Evolutionary conservation across 2,888 invertebrate species (phyloP).

Genomic region (Leucophenga montana): DNA sequence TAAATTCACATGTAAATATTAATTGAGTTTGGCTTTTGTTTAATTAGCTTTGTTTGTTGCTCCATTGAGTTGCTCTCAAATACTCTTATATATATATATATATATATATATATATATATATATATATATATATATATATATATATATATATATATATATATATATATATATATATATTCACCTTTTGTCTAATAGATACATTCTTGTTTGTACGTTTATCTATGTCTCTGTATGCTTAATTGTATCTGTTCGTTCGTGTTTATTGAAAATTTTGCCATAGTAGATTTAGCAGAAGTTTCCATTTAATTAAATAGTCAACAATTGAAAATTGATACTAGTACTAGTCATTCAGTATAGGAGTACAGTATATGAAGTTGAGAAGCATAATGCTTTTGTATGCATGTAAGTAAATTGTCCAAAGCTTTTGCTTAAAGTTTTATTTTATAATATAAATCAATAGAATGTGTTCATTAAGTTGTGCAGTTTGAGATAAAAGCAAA

Average conservation of each 20-base stretch:
- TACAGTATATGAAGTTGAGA: no score
- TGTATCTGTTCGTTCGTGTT: slow-evolving; percentile 7
- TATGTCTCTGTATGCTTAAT: neutral
- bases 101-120: slow-evolving; percentile 20
- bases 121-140: slow-evolving; percentile 26
- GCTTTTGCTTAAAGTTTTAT: no score
- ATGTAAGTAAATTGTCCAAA: no score
- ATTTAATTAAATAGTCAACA: slow-evolving; percentile 29
- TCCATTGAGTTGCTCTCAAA: slow-evolving; percentile 22
- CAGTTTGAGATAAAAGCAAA: no score
- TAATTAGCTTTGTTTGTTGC: slow-evolving; percentile 44
- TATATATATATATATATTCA: no score
- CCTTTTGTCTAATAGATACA: neutral
- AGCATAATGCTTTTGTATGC: no score
- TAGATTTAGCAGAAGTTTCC: slow-evolving; percentile 15
- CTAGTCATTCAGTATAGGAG: neutral
- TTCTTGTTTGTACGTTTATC: neutral
- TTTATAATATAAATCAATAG: no score
- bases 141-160: no score
- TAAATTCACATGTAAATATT: slow-evolving; percentile 61
- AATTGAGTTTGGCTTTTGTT: slow-evolving; percentile 61
- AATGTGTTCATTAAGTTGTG: no score
- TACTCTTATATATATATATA: slow-evolving; percentile 32
- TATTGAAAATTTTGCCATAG: neutral
- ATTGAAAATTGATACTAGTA: slow-evolving; percentile 15